A percentile compares a stretch with the other conserved stretches of the same genome.
phyloP scores from a whole-genome alignment of 2,113 vertebrate species.

The Channa argus region DNA sequence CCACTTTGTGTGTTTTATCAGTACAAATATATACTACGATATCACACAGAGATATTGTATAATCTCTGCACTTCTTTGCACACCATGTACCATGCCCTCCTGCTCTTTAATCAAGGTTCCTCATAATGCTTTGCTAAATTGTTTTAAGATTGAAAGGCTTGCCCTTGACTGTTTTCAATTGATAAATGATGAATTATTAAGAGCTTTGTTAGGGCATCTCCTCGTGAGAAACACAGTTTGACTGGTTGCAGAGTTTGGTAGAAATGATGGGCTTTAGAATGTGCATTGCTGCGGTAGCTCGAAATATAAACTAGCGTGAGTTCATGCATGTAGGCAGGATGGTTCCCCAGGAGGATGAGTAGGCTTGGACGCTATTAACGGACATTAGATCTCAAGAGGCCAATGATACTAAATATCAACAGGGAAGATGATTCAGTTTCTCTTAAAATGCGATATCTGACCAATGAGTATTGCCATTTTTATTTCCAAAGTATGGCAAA shows the following conservation, averaged over 20 bases:
- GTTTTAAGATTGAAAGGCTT: constrained; percentile 25
- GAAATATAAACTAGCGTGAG: constrained; percentile 38
- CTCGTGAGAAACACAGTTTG: constrained; percentile 4
- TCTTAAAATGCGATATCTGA: constrained; percentile 46
- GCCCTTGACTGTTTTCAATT: constrained; percentile 39
- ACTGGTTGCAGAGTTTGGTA: background rate
- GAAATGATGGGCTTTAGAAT: too few relatives aligned
- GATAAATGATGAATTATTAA: constrained; percentile 26
- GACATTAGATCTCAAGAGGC: constrained; percentile 48
- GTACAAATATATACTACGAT: background rate
- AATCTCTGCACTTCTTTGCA: background rate
- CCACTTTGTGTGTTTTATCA: background rate
- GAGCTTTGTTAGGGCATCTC: constrained; percentile 17
- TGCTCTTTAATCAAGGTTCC: background rate
- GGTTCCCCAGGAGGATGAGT: constrained; percentile 28
- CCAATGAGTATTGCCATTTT: constrained; percentile 28
- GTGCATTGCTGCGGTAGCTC: constrained; percentile 11
- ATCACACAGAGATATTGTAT: background rate
- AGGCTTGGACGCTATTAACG: constrained; percentile 3
- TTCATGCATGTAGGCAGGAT: constrained; percentile 30
- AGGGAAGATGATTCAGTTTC: constrained; percentile 57
- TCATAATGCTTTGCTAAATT: background rate
- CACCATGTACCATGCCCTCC: background rate
- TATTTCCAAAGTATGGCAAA: constrained; percentile 12
- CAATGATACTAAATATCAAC: constrained; percentile 62